phyloP scores from a whole-genome alignment of 2,888 invertebrate species.

The Ernsta delagoae region DNA sequence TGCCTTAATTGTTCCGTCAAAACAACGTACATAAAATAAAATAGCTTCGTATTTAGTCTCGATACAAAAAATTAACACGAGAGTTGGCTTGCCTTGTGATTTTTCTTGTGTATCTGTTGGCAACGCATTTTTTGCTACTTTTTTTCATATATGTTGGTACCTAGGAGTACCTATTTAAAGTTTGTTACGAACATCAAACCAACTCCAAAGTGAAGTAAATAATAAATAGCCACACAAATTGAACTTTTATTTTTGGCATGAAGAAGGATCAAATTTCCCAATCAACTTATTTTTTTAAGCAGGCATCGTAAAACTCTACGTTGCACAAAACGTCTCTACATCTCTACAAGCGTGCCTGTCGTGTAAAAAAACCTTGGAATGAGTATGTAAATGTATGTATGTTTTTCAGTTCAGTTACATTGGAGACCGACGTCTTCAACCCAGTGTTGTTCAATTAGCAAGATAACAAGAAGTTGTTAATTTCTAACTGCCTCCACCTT shows the following conservation, averaged over 20 bases:
- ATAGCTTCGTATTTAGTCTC: conserved; percentile 28
- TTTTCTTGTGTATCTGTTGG: neutral
- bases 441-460: conserved; percentile 5
- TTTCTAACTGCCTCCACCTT: conserved; percentile 13
- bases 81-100: neutral
- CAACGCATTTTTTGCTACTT: neutral
- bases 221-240: too few species aligned
- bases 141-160: neutral
- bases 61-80: conserved; percentile 12
- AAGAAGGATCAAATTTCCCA: too few species aligned
- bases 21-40: conserved; percentile 38
- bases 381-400: too few species aligned
- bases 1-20: conserved; percentile 49
- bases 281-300: too few species aligned
- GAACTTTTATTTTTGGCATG: too few species aligned
- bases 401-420: neutral
- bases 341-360: too few species aligned
- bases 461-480: conserved; percentile 8
- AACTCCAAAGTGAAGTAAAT: neutral
- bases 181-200: neutral
- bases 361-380: too few species aligned
- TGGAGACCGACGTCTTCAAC: neutral
- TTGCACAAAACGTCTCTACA: too few species aligned
- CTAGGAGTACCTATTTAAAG: neutral
- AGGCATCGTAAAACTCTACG: too few species aligned